A percentile compares a stretch with the other conserved stretches of the same genome.
Conservation (phyloP, 2,888 invertebrate species). For the Macaria liturata region DNA sequence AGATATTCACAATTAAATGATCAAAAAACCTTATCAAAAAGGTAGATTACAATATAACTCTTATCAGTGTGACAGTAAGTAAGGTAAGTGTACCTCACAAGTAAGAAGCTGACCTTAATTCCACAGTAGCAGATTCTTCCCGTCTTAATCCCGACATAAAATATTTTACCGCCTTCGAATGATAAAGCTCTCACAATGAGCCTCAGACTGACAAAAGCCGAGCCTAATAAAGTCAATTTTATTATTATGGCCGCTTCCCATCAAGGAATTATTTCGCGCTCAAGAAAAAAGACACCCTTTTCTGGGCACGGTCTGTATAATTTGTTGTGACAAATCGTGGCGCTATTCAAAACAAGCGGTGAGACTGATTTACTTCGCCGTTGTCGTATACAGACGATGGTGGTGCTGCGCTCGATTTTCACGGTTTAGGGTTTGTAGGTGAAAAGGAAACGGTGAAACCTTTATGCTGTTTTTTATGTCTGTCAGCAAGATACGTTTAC, state of each 20-base stretch:
- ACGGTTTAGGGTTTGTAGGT: constrained; percentile 9
- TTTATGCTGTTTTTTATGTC: too few relatives aligned
- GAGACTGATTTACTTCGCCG: constrained; percentile 53
- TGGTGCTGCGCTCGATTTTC: constrained; percentile 33
- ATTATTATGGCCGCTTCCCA: constrained; percentile 39
- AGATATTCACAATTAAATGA: too few relatives aligned
- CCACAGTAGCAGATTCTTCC: constrained; percentile 15
- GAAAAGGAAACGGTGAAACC: too few relatives aligned
- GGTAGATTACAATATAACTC: too few relatives aligned
- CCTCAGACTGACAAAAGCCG: constrained; percentile 33
- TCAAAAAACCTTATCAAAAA: too few relatives aligned
- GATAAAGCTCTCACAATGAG: constrained; percentile 27
- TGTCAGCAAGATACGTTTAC: too few relatives aligned
- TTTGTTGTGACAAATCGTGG: constrained; percentile 68
- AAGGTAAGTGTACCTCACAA: neutral
- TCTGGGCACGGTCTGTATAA: constrained; percentile 63
- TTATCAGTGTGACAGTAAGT: too few relatives aligned
- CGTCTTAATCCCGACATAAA: constrained; percentile 25
- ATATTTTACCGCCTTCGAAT: constrained; percentile 27
- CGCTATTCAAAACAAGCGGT: constrained; percentile 64
- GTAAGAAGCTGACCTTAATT: constrained; percentile 17
- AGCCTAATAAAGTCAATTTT: constrained; percentile 48
- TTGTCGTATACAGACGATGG: constrained; percentile 32
- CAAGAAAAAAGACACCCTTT: constrained; percentile 50
- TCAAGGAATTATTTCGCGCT: constrained; percentile 46